Conservation (phyloP, 1,140 invertebrate species). For the Drosophila saltans region DNA sequence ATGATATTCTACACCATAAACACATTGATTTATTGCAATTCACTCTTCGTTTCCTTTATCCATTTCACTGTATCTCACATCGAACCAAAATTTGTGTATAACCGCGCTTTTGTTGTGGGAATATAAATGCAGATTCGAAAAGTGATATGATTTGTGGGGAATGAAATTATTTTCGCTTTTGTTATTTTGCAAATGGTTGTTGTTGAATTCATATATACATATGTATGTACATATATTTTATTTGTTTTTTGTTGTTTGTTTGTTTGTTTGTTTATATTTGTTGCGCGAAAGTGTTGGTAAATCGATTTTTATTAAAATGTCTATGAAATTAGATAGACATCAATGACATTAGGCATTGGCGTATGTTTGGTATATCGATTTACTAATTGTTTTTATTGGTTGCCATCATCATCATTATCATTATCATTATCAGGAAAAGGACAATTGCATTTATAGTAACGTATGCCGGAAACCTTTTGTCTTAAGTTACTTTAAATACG, state of each 20-base stretch:
- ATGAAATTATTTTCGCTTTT: conserved; percentile 52
- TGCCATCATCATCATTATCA: neutral
- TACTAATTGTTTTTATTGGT: conserved; percentile 64
- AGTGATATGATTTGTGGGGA: conserved; percentile 56
- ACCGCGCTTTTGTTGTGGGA: conserved; percentile 31
- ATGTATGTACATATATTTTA: conserved; percentile 20
- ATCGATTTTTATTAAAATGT: conserved; percentile 64
- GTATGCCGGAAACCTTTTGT: conserved; percentile 36
- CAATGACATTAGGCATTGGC: conserved; percentile 26
- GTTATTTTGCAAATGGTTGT: neutral
- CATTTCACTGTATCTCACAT: neutral
- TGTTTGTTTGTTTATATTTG: conserved; percentile 23
- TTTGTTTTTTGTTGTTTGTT: neutral
- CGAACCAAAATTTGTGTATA: conserved; percentile 37
- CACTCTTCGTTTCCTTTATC: neutral
- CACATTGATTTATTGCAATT: neutral
- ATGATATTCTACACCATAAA: conserved; percentile 5
- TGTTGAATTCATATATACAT: too few relatives aligned
- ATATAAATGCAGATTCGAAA: conserved; percentile 46
- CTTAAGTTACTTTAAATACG: conserved; percentile 47
- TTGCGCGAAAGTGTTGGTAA: conserved; percentile 41
- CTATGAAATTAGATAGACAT: conserved; percentile 47
- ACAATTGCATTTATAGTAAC: conserved; percentile 5
- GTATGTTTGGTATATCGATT: conserved; percentile 60
- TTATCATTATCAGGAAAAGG: conserved; percentile 13